A percentile compares a stretch with the other conserved stretches of the same genome.
Conservation (phyloP, 2,113 vertebrate genomes). For the Seriola rivoliana region DNA sequence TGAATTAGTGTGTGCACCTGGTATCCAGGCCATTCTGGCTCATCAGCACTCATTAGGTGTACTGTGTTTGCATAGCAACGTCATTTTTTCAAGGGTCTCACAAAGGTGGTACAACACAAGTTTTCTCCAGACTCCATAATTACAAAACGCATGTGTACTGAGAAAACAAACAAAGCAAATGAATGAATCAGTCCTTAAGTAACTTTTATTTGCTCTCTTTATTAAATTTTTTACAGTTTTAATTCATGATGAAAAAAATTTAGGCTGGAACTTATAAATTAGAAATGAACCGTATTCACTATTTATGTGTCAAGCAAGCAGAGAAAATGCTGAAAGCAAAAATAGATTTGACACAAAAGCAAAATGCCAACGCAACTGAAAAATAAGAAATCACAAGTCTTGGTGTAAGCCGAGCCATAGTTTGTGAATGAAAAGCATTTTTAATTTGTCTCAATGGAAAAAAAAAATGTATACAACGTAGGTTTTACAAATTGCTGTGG, state of each 20-base stretch:
- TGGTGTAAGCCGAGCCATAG: neutral
- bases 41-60: conserved; percentile 50
- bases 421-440: conserved; percentile 14
- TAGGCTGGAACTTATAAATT: neutral
- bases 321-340: conserved; percentile 1
- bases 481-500: conserved; percentile 41
- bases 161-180: conserved; percentile 36
- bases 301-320: neutral
- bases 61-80: conserved; percentile 16
- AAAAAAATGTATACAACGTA: neutral
- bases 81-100: conserved; percentile 7
- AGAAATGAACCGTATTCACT: neutral
- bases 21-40: conserved; percentile 9
- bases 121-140: conserved; percentile 2
- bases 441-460: neutral
- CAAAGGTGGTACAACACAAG: neutral
- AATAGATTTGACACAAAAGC: neutral
- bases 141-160: conserved; percentile 14
- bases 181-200: neutral
- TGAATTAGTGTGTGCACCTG: conserved; percentile 45
- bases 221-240: conserved; percentile 3
- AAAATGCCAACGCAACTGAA: conserved; percentile 30
- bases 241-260: conserved; percentile 6
- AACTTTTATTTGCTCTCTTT: conserved; percentile 45
- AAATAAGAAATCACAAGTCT: neutral